These are phyloP conservation scores for Byasa hedistus DNA, from an alignment of 2,888 invertebrate genomes.

Conservation along the genomic window DNA sequence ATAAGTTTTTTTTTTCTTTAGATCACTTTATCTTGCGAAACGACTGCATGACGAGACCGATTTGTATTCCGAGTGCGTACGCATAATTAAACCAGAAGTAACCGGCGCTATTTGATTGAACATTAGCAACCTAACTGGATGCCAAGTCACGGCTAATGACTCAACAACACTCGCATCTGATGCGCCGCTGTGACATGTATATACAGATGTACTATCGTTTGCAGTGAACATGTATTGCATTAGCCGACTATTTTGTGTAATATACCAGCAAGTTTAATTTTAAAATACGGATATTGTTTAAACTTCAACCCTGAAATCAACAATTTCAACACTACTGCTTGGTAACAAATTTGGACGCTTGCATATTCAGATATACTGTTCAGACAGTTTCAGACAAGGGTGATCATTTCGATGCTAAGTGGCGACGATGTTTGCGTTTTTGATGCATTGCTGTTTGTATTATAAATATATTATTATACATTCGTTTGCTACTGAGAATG, in stretches of 20 bases:
- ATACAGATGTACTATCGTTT: conserved; percentile 14
- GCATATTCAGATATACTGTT: too few relatives aligned
- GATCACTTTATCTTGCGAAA: too few relatives aligned
- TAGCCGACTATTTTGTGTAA: not conserved
- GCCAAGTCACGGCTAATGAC: conserved; percentile 72
- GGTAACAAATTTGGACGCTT: not conserved
- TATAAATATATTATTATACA: too few relatives aligned
- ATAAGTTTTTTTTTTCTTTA: too few relatives aligned
- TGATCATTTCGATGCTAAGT: too few relatives aligned
- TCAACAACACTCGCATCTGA: conserved; percentile 48
- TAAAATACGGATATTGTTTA: not conserved
- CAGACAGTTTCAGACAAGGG: too few relatives aligned
- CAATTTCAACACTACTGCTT: not conserved
- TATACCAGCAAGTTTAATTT: not conserved
- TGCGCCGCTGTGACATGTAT: conserved; percentile 30
- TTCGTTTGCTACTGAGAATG: too few relatives aligned
- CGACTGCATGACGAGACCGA: conserved; percentile 50
- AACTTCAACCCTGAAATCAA: not conserved
- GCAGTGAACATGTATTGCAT: conserved; percentile 20
- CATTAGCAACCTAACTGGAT: conserved; percentile 69
- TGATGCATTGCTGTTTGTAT: too few relatives aligned
- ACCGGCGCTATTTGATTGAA: conserved; percentile 68
- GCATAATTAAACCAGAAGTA: conserved; percentile 67
- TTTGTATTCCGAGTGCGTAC: conserved; percentile 69
- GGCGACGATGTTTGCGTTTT: too few relatives aligned